Evolutionary conservation across 2,888 invertebrate genomes (phyloP).

Genomic region (Ectemnius cavifrons): DNA sequence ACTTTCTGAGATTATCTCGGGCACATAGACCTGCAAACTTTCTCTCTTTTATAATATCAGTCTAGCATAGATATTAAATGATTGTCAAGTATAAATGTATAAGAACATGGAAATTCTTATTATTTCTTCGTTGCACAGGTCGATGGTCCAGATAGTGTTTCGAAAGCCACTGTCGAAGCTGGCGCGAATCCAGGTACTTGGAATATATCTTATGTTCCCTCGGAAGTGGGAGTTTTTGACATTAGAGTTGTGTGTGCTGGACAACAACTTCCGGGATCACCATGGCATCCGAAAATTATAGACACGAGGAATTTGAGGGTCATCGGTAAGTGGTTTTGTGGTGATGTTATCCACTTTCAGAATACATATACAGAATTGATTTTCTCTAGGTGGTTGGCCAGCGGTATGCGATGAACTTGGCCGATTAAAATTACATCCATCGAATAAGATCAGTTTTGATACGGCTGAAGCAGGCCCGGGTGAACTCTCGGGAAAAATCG

Average conservation of each 20-base stretch:
- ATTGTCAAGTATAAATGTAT: no score
- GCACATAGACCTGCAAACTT: no score
- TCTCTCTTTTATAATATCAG: no score
- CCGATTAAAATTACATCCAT: slow-evolving; percentile 82
- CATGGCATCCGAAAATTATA: slow-evolving; percentile 87
- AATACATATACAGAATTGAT: background rate
- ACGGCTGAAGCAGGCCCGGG: slow-evolving; percentile 95
- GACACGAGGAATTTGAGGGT: slow-evolving; percentile 81
- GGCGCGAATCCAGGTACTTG: slow-evolving; percentile 87
- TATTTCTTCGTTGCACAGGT: slow-evolving; percentile 68
- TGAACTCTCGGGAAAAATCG: slow-evolving; percentile 83
- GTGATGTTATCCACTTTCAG: slow-evolving; percentile 1
- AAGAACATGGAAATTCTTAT: background rate
- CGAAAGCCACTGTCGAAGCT: slow-evolving; percentile 82
- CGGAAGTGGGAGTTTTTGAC: slow-evolving; percentile 95
- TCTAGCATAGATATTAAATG: no score
- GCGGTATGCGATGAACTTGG: slow-evolving; percentile 87
- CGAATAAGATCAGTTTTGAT: slow-evolving; percentile 91
- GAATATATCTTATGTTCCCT: slow-evolving; percentile 93
- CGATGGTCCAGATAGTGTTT: slow-evolving; percentile 82
- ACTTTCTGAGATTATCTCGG: background rate
- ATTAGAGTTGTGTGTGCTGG: slow-evolving; percentile 86
- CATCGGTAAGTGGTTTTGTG: slow-evolving; percentile 75
- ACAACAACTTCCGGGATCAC: slow-evolving; percentile 85
- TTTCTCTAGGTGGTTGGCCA: slow-evolving; percentile 88